These are phyloP conservation scores for Calameuta pallipes DNA, from an alignment of 2,888 invertebrate genomes.

Conservation along the genomic window DNA sequence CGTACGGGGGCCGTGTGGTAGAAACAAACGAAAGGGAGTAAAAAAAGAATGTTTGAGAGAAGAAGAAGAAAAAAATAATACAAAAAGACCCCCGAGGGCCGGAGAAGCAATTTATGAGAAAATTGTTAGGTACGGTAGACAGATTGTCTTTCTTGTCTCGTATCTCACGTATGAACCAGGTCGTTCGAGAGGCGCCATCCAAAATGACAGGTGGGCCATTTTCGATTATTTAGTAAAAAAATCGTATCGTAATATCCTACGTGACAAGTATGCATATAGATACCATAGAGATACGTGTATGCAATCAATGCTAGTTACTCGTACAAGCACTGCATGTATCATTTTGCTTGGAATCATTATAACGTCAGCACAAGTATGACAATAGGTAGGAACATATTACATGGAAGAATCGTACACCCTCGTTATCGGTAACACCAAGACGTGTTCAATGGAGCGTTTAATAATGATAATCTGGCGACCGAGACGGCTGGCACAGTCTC, in stretches of 20 bases:
- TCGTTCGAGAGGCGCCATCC: background rate
- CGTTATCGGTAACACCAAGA: background rate
- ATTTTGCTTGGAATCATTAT: background rate
- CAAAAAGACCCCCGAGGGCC: slow-evolving; percentile 26
- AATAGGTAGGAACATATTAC: background rate
- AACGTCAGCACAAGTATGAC: background rate
- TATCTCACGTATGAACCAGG: slow-evolving; percentile 13
- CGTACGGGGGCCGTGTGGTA: slow-evolving; percentile 13
- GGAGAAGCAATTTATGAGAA: slow-evolving; percentile 51
- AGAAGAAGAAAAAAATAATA: slow-evolving; percentile 4
- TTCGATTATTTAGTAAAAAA: background rate
- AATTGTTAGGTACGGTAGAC: slow-evolving; percentile 34
- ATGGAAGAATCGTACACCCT: background rate
- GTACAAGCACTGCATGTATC: background rate
- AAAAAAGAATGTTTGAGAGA: background rate
- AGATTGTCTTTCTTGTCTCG: slow-evolving; percentile 29
- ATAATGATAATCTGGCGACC: slow-evolving; percentile 40
- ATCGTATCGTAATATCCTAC: background rate
- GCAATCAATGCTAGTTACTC: background rate
- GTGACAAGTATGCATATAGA: background rate
- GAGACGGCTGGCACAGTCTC: background rate
- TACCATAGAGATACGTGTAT: background rate
- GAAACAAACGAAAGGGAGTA: slow-evolving; percentile 18
- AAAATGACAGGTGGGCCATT: background rate
- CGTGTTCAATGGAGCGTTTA: slow-evolving; percentile 39